A percentile compares a stretch with the other conserved stretches of the same genome.
These are phyloP conservation scores for Eleutherodactylus coqui DNA, from an alignment of 2,797 vertebrate species.

Conservation along the genomic window DNA sequence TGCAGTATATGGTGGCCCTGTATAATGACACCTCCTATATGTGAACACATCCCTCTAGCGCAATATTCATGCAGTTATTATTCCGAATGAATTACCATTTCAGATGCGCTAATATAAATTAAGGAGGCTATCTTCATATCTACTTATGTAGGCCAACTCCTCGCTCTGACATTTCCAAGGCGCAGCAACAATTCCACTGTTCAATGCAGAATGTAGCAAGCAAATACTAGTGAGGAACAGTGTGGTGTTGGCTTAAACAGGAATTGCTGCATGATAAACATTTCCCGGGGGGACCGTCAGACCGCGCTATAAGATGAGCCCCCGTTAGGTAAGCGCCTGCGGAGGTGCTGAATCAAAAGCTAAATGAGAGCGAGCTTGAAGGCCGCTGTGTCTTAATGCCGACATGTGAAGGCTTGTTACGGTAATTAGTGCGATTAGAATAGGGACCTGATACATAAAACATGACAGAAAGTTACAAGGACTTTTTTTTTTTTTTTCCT, in stretches of 20 bases:
- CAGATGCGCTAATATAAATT: no score
- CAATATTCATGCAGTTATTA: no score
- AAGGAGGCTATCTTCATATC: neutral
- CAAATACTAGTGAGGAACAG: neutral
- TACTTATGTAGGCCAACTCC: neutral
- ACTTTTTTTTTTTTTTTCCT: no score
- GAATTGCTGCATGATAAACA: neutral
- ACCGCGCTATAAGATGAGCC: neutral
- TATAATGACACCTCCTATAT: no score
- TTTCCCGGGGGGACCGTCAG: conserved; percentile 28
- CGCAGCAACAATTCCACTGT: no score
- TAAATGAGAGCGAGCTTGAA: neutral
- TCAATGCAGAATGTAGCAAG: no score
- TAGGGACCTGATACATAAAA: neutral
- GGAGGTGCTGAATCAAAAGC: conserved; percentile 2
- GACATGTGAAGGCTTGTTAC: conserved; percentile 28
- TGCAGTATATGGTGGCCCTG: no score
- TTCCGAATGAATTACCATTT: no score
- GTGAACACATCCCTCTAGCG: no score
- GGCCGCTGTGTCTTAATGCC: neutral
- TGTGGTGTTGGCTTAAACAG: neutral
- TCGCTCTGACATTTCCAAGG: no score
- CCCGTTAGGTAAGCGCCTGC: neutral
- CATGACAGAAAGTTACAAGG: conserved; percentile 20
- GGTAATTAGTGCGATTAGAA: conserved; percentile 41